These are phyloP conservation scores for Anseranas semipalmata DNA, from an alignment of 2,113 vertebrate genomes.

Conservation along the genomic window DNA sequence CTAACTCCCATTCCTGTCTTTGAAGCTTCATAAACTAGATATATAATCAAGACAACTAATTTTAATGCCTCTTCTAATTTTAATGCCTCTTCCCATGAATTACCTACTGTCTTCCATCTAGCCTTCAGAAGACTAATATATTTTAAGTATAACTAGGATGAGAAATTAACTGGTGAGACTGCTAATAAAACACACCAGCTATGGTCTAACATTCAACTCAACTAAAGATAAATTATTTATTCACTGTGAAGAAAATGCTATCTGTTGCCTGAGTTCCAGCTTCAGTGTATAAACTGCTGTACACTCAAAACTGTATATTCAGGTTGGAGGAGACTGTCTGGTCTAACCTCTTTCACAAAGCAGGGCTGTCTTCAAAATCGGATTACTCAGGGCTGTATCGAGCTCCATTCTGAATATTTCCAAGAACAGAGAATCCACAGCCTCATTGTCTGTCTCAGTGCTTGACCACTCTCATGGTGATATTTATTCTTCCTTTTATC, in stretches of 20 bases:
- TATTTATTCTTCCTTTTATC: slow-evolving; percentile 23
- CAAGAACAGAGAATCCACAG: background rate
- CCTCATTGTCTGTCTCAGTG: background rate
- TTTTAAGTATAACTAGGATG: background rate
- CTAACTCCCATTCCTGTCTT: background rate
- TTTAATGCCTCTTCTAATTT: background rate
- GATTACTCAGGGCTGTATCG: background rate
- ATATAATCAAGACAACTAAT: background rate
- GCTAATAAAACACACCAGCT: background rate
- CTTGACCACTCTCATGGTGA: background rate
- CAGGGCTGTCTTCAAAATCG: background rate
- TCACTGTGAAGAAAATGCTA: background rate
- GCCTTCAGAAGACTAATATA: background rate
- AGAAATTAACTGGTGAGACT: background rate
- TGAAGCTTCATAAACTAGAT: background rate
- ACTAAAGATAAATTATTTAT: background rate
- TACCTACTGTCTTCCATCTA: background rate
- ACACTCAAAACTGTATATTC: background rate
- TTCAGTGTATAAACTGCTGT: background rate
- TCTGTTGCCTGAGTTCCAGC: background rate
- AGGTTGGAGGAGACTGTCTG: background rate
- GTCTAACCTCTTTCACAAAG: background rate
- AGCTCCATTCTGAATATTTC: background rate
- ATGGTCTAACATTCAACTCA: background rate
- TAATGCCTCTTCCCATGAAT: background rate